phyloP scores from a whole-genome alignment of 2,888 invertebrate genomes.

The Agrilus biguttatus region DNA sequence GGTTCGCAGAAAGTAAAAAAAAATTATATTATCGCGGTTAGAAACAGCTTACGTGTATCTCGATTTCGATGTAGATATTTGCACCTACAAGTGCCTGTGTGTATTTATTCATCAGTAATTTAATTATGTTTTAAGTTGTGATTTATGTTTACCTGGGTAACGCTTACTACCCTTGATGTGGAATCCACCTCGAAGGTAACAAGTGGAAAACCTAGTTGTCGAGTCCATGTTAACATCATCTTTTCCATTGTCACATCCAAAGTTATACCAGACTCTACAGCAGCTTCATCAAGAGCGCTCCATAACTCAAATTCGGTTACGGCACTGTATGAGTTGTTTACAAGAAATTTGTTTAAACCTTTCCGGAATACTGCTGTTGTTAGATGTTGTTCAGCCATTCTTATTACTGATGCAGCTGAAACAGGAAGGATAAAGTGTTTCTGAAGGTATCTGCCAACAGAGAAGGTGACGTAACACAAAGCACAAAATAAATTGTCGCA shows the following conservation, averaged over 20 bases:
- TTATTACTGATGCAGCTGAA: conserved; percentile 46
- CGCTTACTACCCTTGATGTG: too few species aligned
- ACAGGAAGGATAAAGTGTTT: neutral
- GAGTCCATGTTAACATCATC: conserved; percentile 46
- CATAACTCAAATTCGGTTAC: neutral
- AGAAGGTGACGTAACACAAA: too few species aligned
- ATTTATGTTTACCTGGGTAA: too few species aligned
- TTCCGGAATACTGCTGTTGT: conserved; percentile 6
- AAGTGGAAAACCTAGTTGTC: conserved; percentile 44
- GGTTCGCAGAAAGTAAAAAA: too few species aligned
- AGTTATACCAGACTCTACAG: neutral
- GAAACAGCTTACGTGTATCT: too few species aligned
- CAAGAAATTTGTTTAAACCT: conserved; percentile 8
- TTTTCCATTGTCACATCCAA: conserved; percentile 1
- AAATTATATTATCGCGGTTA: too few species aligned
- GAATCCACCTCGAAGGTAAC: conserved; percentile 17
- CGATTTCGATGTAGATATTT: too few species aligned
- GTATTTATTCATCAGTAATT: too few species aligned
- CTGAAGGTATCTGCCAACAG: too few species aligned
- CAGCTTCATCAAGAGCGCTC: neutral
- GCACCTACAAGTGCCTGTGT: too few species aligned
- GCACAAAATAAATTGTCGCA: too few species aligned
- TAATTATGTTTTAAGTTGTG: too few species aligned
- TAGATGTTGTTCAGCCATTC: conserved; percentile 10
- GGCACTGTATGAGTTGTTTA: conserved; percentile 5